Base-by-base conservation (phyloP, 2,888 invertebrate species). In the Eristalinus aeneus region DNA sequence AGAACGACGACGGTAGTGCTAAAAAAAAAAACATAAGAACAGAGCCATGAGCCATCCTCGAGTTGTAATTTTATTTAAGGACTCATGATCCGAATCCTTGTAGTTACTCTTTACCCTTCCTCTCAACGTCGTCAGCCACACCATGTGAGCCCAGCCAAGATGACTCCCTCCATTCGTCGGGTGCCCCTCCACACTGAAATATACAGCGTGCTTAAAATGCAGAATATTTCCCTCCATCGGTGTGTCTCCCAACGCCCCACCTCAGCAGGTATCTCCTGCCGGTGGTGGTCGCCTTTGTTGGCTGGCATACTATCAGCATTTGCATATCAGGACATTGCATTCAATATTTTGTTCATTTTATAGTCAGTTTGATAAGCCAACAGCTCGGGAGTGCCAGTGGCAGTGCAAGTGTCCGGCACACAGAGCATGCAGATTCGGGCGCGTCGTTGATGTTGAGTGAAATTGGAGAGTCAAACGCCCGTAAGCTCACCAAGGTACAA, bases 251-350 rank as follows among this genome's bases (percentile, higher is more conserved):
- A 56, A 22, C 39, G n/a, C 54, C 34, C 36, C 34, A 32, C 27
- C 46, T 32, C 1, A 58, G 39, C 39, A 39, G 39, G 39, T 39
- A 39, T 16, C 39, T 39, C 39, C 39, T 16, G 27, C n/a, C 27
- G 11, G 39, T 23, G 23, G 16, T 6, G 53, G 46, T 6, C 56
- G 64, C 58, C 39, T 71, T 71, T 77, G 77, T 77, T 78, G 78
- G n/a, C n/a, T n/a, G n/a, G 71, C 78, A 78, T 46, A 39, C 39
- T 39, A 46, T 46, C 46, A 46, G 82, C 77, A 86, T 86, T 86
- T 86, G 86, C 86, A 86, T 82, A 86, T 86, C 74, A 82, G 82
- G 86, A 86, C 86, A 82, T 86, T 86, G 86, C 86, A 86, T 86
- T 86, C 83, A 87, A 87, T 87, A 87, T 87, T 83, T 87, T 87